These are phyloP conservation scores for Girardinus metallicus DNA, from an alignment of 2,797 vertebrate genomes.

Conservation along the genomic window DNA sequence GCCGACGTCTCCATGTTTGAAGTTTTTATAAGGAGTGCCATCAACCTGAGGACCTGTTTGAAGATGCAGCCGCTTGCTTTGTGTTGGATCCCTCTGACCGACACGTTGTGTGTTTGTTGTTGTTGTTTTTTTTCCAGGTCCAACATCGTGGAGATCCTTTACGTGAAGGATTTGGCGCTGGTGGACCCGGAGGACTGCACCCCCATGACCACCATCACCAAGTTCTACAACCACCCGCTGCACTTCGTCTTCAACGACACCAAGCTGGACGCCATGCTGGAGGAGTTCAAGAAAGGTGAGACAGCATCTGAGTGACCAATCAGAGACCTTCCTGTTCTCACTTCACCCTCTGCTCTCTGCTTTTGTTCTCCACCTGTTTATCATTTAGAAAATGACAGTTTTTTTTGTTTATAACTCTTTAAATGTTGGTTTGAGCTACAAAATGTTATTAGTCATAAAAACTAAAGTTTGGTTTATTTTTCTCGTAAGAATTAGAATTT, in stretches of 20 bases:
- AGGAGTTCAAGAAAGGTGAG: conserved; percentile 91
- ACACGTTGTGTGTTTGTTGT: neutral
- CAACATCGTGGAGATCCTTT: conserved; percentile 92
- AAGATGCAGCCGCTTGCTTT: neutral
- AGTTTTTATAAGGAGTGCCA: neutral
- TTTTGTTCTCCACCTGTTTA: neutral
- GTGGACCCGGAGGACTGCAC: conserved; percentile 92
- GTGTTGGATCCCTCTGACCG: neutral
- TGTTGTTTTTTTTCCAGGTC: conserved; percentile 61
- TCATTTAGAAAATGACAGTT: neutral
- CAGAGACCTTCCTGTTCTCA: too few species aligned
- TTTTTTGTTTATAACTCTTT: neutral
- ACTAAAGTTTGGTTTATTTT: neutral
- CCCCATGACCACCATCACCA: conserved; percentile 92
- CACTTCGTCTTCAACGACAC: conserved; percentile 96
- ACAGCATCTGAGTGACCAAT: too few species aligned
- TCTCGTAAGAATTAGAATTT: neutral
- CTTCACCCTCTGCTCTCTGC: neutral
- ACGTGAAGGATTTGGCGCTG: conserved; percentile 89
- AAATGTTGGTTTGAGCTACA: neutral
- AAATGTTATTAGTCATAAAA: neutral
- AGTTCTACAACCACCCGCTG: conserved; percentile 93
- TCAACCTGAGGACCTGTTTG: neutral
- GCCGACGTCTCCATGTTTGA: conserved; percentile 1
- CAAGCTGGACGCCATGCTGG: conserved; percentile 91